Percentiles rank a stretch among this genome's conserved stretches.
Conservation (phyloP, 2,113 vertebrate species). For the Pithys albifrons region DNA sequence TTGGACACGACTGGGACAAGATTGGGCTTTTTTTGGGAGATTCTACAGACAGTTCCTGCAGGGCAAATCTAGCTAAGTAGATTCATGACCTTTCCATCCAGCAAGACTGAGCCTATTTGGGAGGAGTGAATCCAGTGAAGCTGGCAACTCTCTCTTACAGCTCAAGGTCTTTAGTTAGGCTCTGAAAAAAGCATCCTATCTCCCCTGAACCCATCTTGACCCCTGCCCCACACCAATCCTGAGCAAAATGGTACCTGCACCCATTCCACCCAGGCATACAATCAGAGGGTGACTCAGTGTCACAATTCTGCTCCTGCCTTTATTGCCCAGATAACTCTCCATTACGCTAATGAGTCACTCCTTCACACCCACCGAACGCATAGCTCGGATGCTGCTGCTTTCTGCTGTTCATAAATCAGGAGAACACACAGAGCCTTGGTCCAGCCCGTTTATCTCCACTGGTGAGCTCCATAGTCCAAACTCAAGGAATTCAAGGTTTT, state of each 20-base stretch:
- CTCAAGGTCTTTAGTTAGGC: not conserved
- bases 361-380: not conserved
- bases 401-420: not conserved
- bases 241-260: conserved; percentile 44
- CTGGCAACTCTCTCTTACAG: not conserved
- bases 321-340: conserved; percentile 61
- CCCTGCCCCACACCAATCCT: conserved; percentile 14
- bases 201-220: not conserved
- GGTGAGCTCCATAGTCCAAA: not conserved
- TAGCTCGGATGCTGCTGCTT: conserved; percentile 20
- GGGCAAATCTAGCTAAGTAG: not conserved
- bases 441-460: not conserved
- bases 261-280: conserved; percentile 19
- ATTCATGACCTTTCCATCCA: not conserved
- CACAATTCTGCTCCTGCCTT: conserved; percentile 28
- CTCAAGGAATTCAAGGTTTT: not conserved
- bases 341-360: conserved; percentile 53
- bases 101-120: not conserved
- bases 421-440: not conserved
- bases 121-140: not conserved
- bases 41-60: not conserved
- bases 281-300: conserved; percentile 53
- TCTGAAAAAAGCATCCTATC: not conserved
- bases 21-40: not conserved
- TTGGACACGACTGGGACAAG: not conserved